A percentile compares a stretch with the other conserved stretches of the same genome.
Evolutionary conservation across 2,888 invertebrate species (phyloP).

Genomic region (Zootermopsis nevadensis): DNA sequence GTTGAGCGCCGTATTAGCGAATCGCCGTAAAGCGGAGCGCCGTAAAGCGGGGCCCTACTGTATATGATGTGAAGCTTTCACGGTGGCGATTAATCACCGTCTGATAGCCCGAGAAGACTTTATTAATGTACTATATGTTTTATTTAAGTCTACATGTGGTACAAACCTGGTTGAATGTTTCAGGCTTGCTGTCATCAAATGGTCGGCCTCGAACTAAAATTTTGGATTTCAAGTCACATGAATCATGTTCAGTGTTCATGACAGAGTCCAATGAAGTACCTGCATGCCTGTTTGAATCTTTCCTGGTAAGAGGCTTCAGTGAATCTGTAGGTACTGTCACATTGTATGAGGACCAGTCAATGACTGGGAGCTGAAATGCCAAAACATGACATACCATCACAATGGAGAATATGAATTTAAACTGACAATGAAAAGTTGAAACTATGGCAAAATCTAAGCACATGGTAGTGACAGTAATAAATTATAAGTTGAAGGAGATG

Average conservation of each 20-base stretch:
- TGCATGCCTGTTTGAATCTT: neutral
- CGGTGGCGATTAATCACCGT: too few relatives aligned
- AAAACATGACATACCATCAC: too few relatives aligned
- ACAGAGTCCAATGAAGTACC: neutral
- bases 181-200: conserved; percentile 77
- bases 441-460: neutral
- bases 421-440: too few relatives aligned
- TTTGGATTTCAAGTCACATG: conserved; percentile 37
- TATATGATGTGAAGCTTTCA: too few relatives aligned
- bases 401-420: too few relatives aligned
- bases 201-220: conserved; percentile 73
- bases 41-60: too few relatives aligned
- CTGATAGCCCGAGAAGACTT: too few relatives aligned
- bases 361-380: conserved; percentile 67
- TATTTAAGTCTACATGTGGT: too few relatives aligned
- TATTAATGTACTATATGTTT: too few relatives aligned
- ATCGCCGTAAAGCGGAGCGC: too few relatives aligned
- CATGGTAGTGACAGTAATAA: neutral
- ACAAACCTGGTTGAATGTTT: conserved; percentile 75
- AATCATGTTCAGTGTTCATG: conserved; percentile 1
- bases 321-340: conserved; percentile 67
- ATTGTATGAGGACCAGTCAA: conserved; percentile 81
- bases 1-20: too few relatives aligned
- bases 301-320: conserved; percentile 54
- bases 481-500: too few relatives aligned